Percentiles rank a stretch among this genome's conserved stretches.
These are phyloP conservation scores for Mythimna lalbum DNA, from an alignment of 2,888 invertebrate species.

Conservation along the genomic window DNA sequence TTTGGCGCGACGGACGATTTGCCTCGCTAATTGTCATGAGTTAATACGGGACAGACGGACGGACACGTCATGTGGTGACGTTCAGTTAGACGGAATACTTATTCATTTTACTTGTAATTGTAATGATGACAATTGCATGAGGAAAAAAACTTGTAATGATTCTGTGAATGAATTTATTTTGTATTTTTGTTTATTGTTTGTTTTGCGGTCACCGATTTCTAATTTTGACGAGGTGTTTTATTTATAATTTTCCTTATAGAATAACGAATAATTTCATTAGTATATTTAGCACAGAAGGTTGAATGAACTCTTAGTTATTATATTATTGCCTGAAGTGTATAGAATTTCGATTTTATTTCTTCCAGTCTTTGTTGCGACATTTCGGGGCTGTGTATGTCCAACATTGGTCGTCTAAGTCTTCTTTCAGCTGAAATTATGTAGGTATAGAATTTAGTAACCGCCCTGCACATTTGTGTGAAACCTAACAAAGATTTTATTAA, in stretches of 20 bases:
- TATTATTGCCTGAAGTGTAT: neutral
- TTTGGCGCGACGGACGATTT: constrained; percentile 59
- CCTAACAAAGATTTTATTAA: too few relatives aligned
- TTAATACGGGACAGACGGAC: constrained; percentile 53
- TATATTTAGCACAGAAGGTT: neutral
- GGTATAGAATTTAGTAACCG: neutral
- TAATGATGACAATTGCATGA: constrained; percentile 15
- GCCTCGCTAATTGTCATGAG: constrained; percentile 66
- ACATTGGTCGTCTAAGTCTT: too few relatives aligned
- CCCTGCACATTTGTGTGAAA: too few relatives aligned
- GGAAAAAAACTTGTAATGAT: constrained; percentile 26
- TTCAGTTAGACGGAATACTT: constrained; percentile 37
- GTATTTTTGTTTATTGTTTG: constrained; percentile 1
- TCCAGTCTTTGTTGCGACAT: too few relatives aligned
- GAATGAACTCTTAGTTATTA: neutral
- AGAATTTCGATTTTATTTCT: too few relatives aligned
- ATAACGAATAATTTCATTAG: neutral
- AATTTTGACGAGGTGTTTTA: neutral
- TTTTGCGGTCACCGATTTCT: neutral
- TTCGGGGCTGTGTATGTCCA: too few relatives aligned
- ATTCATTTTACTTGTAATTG: constrained; percentile 34
- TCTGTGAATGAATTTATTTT: constrained; percentile 22
- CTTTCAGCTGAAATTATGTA: too few relatives aligned
- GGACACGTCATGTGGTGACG: constrained; percentile 46
- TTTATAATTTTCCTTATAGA: neutral